Conservation (phyloP, 2,797 vertebrate species). For the Lutjanus argentimaculatus region DNA sequence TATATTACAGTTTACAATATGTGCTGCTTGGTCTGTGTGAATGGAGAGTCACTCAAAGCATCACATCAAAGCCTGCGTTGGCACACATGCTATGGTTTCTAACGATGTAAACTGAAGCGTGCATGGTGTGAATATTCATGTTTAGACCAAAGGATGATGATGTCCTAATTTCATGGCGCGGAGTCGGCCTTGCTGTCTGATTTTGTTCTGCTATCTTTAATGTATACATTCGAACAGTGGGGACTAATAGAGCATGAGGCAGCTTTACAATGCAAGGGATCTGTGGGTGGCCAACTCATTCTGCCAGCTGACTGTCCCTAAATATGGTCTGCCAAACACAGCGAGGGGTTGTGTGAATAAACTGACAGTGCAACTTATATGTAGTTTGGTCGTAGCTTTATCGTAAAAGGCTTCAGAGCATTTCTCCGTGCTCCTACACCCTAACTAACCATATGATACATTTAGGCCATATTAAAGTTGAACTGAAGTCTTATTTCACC, state of each 20-base stretch:
- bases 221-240: conserved; percentile 81
- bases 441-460: not conserved
- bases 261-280: conserved; percentile 81
- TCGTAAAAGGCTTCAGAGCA: not conserved
- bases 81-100: conserved; percentile 58
- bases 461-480: not conserved
- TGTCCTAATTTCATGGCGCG: conserved; percentile 80
- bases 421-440: not conserved
- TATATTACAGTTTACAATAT: conserved; percentile 81
- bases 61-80: conserved; percentile 66
- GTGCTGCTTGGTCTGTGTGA: conserved; percentile 68
- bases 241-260: conserved; percentile 83
- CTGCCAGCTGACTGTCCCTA: conserved; percentile 71
- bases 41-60: conserved; percentile 65
- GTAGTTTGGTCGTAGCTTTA: conserved; percentile 34
- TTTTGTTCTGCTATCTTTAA: conserved; percentile 73
- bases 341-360: conserved; percentile 48
- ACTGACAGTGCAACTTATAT: conserved; percentile 52
- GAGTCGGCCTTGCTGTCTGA: conserved; percentile 65
- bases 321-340: conserved; percentile 76
- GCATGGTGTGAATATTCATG: conserved; percentile 72
- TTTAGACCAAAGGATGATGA: conserved; percentile 65
- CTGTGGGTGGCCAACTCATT: conserved; percentile 76
- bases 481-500: not conserved
- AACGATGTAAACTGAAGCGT: conserved; percentile 66